Conservation (phyloP, 1,140 invertebrate genomes). For the Limonius californicus region DNA sequence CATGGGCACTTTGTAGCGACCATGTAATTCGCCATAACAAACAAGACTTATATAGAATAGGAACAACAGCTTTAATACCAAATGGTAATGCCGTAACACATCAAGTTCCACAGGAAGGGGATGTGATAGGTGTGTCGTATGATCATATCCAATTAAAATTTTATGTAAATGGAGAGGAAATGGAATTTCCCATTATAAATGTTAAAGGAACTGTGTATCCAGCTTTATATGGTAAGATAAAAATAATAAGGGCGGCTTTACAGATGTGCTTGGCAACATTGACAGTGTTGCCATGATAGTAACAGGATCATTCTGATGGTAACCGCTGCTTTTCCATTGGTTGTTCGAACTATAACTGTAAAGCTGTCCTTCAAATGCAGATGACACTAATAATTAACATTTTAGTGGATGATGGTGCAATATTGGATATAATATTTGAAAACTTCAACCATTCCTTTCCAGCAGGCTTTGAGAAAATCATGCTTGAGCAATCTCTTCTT, state of each 20-base stretch:
- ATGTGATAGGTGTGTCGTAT: conserved; percentile 91
- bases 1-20: conserved; percentile 91
- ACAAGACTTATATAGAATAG: conserved; percentile 70
- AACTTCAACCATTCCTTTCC: conserved; percentile 84
- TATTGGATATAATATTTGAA: conserved; percentile 90
- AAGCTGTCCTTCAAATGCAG: no score
- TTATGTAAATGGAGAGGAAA: conserved; percentile 86
- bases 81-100: conserved; percentile 42
- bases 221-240: conserved; percentile 80
- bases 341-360: no score
- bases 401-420: conserved; percentile 95
- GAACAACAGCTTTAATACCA: conserved; percentile 43
- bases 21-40: conserved; percentile 82
- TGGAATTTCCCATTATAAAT: conserved; percentile 81
- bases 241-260: no score
- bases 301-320: no score
- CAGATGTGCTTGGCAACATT: no score
- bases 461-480: conserved; percentile 90
- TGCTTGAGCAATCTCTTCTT: conserved; percentile 94
- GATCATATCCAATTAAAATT: conserved; percentile 97
- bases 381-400: conserved; percentile 42
- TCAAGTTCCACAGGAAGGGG: conserved; percentile 77
- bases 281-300: no score
- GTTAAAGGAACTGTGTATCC: conserved; percentile 91
- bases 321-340: no score